Percentiles rank a stretch among this genome's conserved stretches.
Conservation (phyloP, 2,113 vertebrate genomes). For the Girardinichthys multiradiatus region DNA sequence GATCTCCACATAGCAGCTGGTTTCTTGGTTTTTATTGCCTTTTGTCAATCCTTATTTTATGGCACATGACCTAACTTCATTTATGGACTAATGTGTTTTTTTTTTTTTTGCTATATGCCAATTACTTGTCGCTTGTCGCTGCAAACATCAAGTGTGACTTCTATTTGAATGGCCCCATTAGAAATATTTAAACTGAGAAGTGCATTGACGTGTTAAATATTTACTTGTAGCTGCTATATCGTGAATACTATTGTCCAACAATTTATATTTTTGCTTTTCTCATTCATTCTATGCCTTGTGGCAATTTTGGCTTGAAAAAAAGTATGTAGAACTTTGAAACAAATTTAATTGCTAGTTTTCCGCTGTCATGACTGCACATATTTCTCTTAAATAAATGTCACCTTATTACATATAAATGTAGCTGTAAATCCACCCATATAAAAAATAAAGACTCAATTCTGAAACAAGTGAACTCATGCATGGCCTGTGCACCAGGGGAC, state of each 20-base stretch:
- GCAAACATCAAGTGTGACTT: too few relatives aligned
- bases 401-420: slow-evolving; percentile 18
- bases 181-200: background rate
- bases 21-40: background rate
- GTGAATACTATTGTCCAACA: background rate
- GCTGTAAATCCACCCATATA: background rate
- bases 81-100: too few relatives aligned
- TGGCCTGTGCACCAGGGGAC: slow-evolving; percentile 1
- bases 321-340: background rate
- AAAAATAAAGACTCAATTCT: background rate
- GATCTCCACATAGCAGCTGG: background rate
- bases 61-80: background rate
- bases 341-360: background rate
- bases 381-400: slow-evolving; percentile 7
- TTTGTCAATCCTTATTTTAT: background rate
- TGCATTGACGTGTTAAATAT: background rate
- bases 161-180: background rate
- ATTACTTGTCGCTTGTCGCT: too few relatives aligned
- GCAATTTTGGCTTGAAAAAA: background rate
- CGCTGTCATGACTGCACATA: background rate
- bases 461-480: background rate
- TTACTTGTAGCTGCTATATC: background rate
- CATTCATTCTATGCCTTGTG: background rate
- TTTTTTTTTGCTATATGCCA: too few relatives aligned
- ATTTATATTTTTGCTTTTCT: background rate